Conservation (phyloP, 2,797 vertebrate species). For the Threskiornis aethiopicus region DNA sequence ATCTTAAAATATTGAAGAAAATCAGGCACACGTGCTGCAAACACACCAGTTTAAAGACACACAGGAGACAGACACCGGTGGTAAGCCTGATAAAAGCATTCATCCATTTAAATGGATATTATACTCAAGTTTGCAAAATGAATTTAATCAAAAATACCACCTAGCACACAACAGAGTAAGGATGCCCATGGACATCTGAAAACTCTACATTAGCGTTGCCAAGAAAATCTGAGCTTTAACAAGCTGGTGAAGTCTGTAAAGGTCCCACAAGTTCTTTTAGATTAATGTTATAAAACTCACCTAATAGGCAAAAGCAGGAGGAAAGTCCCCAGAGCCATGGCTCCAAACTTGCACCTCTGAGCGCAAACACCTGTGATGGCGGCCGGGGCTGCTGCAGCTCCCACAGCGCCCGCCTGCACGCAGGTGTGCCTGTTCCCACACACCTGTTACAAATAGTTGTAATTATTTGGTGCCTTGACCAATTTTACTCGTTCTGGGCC, state of each 20-base stretch:
- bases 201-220: fast-evolving
- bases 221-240: neutral
- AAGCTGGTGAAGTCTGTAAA: neutral
- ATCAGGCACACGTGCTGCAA: neutral
- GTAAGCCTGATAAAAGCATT: neutral
- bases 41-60: neutral
- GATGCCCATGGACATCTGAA: fast-evolving
- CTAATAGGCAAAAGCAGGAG: fast-evolving
- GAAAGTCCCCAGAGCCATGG: fast-evolving
- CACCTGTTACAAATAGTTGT: too few relatives aligned
- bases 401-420: too few relatives aligned
- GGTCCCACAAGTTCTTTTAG: neutral
- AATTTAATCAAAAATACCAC: neutral
- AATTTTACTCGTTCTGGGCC: fast-evolving
- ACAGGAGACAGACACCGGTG: fast-evolving
- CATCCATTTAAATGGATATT: neutral
- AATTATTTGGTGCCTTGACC: fast-evolving
- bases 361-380: neutral
- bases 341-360: fast-evolving
- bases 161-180: neutral
- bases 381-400: neutral
- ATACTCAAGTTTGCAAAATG: neutral
- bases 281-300: too few relatives aligned
- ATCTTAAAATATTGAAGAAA: neutral
- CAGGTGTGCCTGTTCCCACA: too few relatives aligned